Evolutionary conservation across 2,113 vertebrate genomes (phyloP).

Genomic region (Pelusios castaneus): DNA sequence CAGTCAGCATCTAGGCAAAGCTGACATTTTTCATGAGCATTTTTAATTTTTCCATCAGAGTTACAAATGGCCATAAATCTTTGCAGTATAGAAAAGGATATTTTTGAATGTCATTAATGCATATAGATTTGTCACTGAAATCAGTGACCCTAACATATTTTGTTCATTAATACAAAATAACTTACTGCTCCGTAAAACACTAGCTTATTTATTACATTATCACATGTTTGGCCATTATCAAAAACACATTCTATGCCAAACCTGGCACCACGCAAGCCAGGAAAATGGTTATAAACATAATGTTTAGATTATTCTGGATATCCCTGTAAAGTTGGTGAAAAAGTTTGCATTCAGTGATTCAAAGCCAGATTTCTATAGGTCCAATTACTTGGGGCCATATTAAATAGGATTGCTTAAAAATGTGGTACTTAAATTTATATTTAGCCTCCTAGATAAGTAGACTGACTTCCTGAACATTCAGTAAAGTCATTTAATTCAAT

Average conservation of each 20-base stretch:
- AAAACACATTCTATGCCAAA: background rate
- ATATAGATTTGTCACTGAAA: background rate
- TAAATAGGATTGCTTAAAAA: background rate
- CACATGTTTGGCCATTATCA: background rate
- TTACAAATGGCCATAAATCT: slow-evolving; percentile 18
- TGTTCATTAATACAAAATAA: background rate
- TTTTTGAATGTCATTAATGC: background rate
- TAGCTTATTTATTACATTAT: background rate
- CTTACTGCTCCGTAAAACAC: background rate
- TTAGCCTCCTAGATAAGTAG: background rate
- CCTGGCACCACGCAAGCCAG: background rate
- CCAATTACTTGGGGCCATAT: background rate
- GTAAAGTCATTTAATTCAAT: background rate
- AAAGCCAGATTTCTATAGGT: background rate
- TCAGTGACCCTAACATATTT: background rate
- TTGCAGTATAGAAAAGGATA: background rate
- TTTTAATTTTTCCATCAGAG: slow-evolving; percentile 44
- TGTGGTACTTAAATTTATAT: background rate
- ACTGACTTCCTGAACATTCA: background rate
- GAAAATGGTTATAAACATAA: fast-evolving
- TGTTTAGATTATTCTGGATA: background rate
- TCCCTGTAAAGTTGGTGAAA: background rate
- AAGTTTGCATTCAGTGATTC: background rate
- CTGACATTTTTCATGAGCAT: slow-evolving; percentile 35
- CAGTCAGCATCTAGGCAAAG: slow-evolving; percentile 8